Evolutionary conservation across 2,113 vertebrate genomes (phyloP).

Genomic region (Ciconia boyciana): DNA sequence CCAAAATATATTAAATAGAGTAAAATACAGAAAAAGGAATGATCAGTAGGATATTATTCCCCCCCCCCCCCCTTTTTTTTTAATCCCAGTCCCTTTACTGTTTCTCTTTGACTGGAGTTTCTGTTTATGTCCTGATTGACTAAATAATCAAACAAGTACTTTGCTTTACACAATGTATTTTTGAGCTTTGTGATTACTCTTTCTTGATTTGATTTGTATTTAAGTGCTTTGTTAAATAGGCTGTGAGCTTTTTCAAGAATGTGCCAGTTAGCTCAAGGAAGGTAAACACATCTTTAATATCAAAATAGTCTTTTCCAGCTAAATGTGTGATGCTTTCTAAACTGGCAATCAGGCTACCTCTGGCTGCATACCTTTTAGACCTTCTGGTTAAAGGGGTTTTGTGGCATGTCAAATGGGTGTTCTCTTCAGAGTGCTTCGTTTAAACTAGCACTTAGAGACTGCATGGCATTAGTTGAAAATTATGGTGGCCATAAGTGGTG

Average conservation of each 20-base stretch:
- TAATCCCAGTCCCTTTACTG: not conserved
- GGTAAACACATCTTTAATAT: not conserved
- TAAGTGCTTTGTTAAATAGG: not conserved
- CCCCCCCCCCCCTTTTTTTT: fast-evolving
- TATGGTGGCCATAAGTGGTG: fast-evolving
- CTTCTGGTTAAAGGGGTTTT: not conserved
- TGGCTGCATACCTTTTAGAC: not conserved
- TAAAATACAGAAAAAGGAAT: not conserved
- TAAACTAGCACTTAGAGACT: not conserved
- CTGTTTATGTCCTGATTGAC: not conserved
- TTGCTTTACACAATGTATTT: not conserved
- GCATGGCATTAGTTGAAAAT: not conserved
- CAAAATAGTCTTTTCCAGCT: not conserved
- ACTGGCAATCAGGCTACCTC: not conserved
- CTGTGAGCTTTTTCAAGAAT: not conserved
- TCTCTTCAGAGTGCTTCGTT: not conserved
- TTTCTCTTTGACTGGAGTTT: not conserved
- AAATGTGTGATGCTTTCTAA: not conserved
- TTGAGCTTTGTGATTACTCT: not conserved
- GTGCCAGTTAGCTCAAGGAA: not conserved
- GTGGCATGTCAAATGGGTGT: not conserved
- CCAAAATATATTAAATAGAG: not conserved
- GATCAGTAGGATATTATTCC: not conserved
- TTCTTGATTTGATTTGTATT: not conserved
- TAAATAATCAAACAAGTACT: not conserved